These are phyloP conservation scores for Oriolus oriolus DNA, from an alignment of 2,113 vertebrate species.

Conservation along the genomic window DNA sequence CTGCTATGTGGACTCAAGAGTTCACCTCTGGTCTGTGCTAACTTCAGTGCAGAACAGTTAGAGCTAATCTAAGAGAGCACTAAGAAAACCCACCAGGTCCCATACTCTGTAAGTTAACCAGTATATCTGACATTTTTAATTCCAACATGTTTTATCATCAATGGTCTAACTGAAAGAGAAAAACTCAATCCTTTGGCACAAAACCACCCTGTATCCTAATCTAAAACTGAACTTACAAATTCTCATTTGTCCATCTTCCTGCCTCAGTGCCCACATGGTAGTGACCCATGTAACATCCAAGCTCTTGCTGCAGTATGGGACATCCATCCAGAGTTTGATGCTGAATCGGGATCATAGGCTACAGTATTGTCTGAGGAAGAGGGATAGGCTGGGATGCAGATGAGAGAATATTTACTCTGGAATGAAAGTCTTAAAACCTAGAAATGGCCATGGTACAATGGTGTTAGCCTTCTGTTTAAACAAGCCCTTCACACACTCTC, in stretches of 20 bases:
- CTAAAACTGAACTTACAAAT: not conserved
- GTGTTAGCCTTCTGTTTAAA: not conserved
- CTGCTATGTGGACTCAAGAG: not conserved
- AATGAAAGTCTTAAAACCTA: not conserved
- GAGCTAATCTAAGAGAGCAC: not conserved
- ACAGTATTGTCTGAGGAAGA: not conserved
- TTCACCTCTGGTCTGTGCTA: not conserved
- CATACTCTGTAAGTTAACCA: not conserved
- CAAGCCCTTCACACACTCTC: not conserved
- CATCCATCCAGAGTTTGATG: not conserved
- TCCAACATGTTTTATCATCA: not conserved
- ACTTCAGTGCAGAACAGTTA: not conserved
- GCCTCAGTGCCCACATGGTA: not conserved
- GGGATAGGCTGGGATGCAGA: not conserved
- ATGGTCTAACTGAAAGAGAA: not conserved
- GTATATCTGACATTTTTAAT: not conserved
- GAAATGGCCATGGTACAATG: not conserved
- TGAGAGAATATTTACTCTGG: not conserved
- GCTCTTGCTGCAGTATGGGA: not conserved
- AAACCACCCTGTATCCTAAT: not conserved
- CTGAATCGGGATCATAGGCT: not conserved
- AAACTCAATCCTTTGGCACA: not conserved
- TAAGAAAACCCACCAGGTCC: not conserved
- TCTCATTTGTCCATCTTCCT: not conserved
- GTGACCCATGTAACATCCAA: not conserved